Evolutionary conservation across 2,113 vertebrate species (phyloP), one percentile per base, ranked within the genome.

Genomic region (Heptranchias perlo): DNA sequence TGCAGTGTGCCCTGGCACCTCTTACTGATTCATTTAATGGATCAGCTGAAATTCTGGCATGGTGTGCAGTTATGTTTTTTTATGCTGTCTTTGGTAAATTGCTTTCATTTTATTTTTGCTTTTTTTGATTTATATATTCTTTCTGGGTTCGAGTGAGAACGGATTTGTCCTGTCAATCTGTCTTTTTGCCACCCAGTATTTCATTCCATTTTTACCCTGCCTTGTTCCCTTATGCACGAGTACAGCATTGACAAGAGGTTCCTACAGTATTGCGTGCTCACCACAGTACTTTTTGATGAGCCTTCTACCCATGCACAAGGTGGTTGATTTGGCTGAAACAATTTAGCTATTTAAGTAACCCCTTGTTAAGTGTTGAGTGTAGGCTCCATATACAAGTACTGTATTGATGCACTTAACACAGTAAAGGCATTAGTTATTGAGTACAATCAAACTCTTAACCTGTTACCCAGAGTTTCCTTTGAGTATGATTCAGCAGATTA

Each of bases 161-260:
- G 49, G 87, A 91, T 58, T 91, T 91, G 47, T 91, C 52, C 39
- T 94, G 13, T 95, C 39, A 65, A 47, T 94, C 62, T 95, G 23
- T 95, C 89, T 93, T 93, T 65, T 95, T 69, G 47, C 94, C 39
- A 95, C 94, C 62, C 47, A 95, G 47, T 95, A 95, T 95, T 69
- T 69, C 64, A 95, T 95, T 69, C 94, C 94, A 95, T 95, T 95
- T 95, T 95, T 95, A 73, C 28, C 94, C 65, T 69, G 94, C 94
- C 44, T 95, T 69, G 94, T 95, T 95, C 94, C 94, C 94, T 95
- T 95, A 16, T 73, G 94, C 65, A 95, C 18, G 64, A 69, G 47
- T 95, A 95, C 94, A 95, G 94, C 94, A 69, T 95, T 95, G 94
- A 69, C 65, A 73, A 94, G 94, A 95, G 94, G 94, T 69, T 95